Conservation (phyloP, 2,797 vertebrate genomes). For the Mionectes olivaceus region DNA sequence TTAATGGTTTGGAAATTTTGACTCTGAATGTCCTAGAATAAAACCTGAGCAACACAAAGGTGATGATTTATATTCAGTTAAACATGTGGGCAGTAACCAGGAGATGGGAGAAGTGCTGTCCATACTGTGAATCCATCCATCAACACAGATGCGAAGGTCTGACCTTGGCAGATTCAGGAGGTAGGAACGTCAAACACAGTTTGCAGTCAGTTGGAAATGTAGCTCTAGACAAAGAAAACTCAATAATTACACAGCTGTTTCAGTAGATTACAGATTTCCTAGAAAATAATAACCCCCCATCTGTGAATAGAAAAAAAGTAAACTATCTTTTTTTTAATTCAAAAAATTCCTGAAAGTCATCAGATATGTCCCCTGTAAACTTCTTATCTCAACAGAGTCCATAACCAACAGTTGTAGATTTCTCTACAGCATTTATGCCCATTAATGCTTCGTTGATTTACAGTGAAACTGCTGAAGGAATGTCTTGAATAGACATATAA, state of each 20-base stretch:
- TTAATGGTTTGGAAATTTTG: constrained; percentile 1
- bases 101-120: neutral
- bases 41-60: neutral
- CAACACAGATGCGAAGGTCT: constrained; percentile 23
- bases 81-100: neutral
- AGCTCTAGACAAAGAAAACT: constrained; percentile 47
- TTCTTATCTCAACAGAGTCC: neutral
- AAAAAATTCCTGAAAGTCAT: constrained; percentile 16
- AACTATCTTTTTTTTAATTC: neutral
- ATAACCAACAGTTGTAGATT: neutral
- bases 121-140: constrained; percentile 10
- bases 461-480: neutral
- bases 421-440: neutral
- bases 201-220: constrained; percentile 48
- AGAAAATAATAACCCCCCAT: neutral
- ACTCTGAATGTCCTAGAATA: neutral
- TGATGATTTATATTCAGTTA: constrained; percentile 7
- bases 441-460: constrained; percentile 8
- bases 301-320: neutral
- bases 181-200: constrained; percentile 6
- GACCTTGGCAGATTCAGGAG: constrained; percentile 47
- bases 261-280: constrained; percentile 28
- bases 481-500: constrained; percentile 12
- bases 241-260: constrained; percentile 44
- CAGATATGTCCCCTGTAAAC: neutral